These are phyloP conservation scores for Eleutherodactylus coqui DNA, from an alignment of 2,797 vertebrate genomes.

Conservation along the genomic window DNA sequence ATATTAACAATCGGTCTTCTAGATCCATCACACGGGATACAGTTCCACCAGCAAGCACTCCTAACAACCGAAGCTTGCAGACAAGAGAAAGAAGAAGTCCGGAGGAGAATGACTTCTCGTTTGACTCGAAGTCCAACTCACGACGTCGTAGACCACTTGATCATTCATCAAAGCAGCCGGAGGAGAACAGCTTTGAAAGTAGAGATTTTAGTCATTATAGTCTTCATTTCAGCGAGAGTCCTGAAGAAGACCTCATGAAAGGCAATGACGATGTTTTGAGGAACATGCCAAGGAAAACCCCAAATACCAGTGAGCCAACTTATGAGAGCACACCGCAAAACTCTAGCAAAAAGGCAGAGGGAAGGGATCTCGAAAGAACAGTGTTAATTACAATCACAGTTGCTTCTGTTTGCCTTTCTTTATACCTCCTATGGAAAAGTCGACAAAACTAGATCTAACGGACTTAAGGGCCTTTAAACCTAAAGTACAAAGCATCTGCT, in stretches of 20 bases:
- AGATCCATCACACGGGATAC: not conserved
- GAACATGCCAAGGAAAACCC: not conserved
- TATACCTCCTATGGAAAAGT: constrained; percentile 24
- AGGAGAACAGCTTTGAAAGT: constrained; percentile 23
- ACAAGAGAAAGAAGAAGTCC: not conserved
- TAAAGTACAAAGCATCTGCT: not conserved
- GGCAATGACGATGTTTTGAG: not conserved
- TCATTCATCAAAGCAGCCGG: not conserved
- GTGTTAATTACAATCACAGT: not conserved
- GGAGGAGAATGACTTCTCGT: constrained; percentile 23
- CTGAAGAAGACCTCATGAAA: not conserved
- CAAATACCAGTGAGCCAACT: not conserved
- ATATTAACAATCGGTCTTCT: not conserved
- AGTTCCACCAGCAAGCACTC: not conserved
- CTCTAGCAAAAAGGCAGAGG: not conserved
- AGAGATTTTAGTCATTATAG: not conserved
- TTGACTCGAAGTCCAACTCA: not conserved
- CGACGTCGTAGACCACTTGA: too few relatives aligned
- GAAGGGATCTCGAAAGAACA: not conserved
- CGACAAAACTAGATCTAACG: not conserved
- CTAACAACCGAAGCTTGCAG: not conserved
- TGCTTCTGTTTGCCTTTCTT: not conserved
- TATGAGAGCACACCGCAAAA: not conserved
- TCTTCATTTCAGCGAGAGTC: not conserved
- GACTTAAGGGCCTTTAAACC: too few relatives aligned